Evolutionary conservation across 2,797 vertebrate species (phyloP).

Genomic region (Sebastes trivittatus): DNA sequence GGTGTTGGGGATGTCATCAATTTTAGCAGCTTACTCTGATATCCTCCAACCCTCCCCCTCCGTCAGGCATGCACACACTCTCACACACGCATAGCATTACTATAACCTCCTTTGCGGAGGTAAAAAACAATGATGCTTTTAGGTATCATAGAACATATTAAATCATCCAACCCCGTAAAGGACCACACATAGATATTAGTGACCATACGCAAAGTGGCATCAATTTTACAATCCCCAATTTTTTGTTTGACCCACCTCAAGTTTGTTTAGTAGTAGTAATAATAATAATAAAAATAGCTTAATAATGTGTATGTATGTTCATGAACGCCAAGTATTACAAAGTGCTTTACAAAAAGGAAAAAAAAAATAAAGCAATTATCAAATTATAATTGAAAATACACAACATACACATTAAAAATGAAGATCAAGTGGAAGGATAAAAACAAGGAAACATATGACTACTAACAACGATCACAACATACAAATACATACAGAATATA

Average conservation of each 20-base stretch:
- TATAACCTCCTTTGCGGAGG: too few species aligned
- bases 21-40: constrained; percentile 54
- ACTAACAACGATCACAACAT: neutral
- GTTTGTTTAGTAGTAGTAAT: neutral
- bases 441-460: neutral
- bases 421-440: neutral
- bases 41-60: neutral
- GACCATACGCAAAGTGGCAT: neutral
- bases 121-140: neutral
- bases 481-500: neutral
- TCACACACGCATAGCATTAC: neutral
- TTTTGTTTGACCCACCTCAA: neutral
- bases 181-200: neutral
- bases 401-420: neutral
- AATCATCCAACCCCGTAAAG: neutral
- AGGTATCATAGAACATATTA: neutral
- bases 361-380: neutral
- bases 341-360: neutral
- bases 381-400: neutral
- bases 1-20: constrained; percentile 61
- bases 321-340: neutral
- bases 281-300: neutral
- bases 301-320: neutral
- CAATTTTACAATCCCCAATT: neutral
- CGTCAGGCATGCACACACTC: neutral